Percentiles rank a stretch among this genome's conserved stretches.
Conservation (phyloP, 2,113 vertebrate species). For the Paraplagusia blochii region DNA sequence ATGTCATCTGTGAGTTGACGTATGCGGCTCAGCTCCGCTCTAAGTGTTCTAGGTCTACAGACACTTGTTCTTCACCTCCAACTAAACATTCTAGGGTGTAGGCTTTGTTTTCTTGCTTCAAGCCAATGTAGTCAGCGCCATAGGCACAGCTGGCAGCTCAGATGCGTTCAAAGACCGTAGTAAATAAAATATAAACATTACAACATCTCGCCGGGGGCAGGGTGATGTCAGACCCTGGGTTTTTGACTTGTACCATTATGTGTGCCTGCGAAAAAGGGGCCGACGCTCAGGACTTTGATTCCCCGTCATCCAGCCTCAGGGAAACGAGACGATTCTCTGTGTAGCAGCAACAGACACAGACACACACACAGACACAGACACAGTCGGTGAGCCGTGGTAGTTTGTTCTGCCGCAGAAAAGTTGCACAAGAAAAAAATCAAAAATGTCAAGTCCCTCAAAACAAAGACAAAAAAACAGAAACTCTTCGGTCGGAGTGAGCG, state of each 20-base stretch:
- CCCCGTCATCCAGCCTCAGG: conserved; percentile 31
- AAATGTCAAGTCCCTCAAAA: too few relatives aligned
- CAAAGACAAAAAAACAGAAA: too few relatives aligned
- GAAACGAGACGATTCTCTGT: conserved; percentile 40
- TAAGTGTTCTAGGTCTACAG: too few relatives aligned
- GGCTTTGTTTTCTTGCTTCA: conserved; percentile 29
- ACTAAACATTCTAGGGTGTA: conserved; percentile 17
- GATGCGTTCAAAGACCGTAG: conserved; percentile 21
- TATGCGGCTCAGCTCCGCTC: too few relatives aligned
- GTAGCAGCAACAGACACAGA: conserved; percentile 14
- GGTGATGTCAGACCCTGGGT: conserved; percentile 13
- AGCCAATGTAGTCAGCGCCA: conserved; percentile 20
- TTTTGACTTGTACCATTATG: not conserved
- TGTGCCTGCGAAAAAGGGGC: not conserved
- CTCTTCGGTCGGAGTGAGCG: too few relatives aligned
- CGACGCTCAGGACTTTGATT: conserved; percentile 44
- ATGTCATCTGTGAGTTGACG: too few relatives aligned
- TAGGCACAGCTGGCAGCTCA: conserved; percentile 21
- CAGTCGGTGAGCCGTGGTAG: not conserved
- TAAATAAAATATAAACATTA: conserved; percentile 32
- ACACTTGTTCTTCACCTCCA: conserved; percentile 10
- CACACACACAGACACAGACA: conserved; percentile 4
- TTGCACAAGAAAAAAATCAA: conserved; percentile 29
- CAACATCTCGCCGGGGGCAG: conserved; percentile 23
- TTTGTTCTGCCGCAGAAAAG: conserved; percentile 21